phyloP scores from a whole-genome alignment of 2,888 invertebrate genomes.

The Callimorpha dominula region DNA sequence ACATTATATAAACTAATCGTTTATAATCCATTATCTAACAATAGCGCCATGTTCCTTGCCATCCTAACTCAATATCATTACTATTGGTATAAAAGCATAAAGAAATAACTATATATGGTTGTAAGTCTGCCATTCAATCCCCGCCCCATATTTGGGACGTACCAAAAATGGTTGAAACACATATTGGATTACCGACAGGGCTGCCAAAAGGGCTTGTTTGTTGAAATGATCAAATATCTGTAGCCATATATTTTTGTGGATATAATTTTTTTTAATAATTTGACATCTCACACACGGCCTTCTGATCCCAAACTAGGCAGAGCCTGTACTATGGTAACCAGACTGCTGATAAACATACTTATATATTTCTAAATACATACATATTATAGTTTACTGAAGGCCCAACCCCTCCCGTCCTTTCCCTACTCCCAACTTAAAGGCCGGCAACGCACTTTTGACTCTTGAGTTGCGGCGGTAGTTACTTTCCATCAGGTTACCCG shows the following conservation, averaged over 20 bases:
- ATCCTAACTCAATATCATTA: constrained; percentile 14
- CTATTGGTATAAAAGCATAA: constrained; percentile 13
- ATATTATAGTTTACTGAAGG: too few relatives aligned
- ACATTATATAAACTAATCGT: neutral
- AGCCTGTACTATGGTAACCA: too few relatives aligned
- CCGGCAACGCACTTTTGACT: too few relatives aligned
- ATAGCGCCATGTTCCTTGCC: neutral
- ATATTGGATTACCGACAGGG: constrained; percentile 42
- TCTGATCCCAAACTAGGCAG: too few relatives aligned
- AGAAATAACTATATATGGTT: constrained; percentile 23
- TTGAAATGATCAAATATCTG: constrained; percentile 5
- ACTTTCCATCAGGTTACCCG: too few relatives aligned
- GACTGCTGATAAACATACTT: too few relatives aligned
- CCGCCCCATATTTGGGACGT: constrained; percentile 41
- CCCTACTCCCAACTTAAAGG: too few relatives aligned
- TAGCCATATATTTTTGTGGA: neutral
- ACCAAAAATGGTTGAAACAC: constrained; percentile 40
- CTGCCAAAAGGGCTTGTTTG: constrained; percentile 22
- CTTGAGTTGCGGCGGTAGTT: too few relatives aligned
- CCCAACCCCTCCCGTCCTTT: too few relatives aligned
- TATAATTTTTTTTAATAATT: too few relatives aligned
- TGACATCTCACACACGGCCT: too few relatives aligned
- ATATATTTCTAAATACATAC: too few relatives aligned
- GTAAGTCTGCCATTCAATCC: constrained; percentile 35
- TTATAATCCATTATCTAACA: neutral